These are phyloP conservation scores for Eira barbara DNA, from an alignment of 2,113 vertebrate genomes.

Conservation along the genomic window DNA sequence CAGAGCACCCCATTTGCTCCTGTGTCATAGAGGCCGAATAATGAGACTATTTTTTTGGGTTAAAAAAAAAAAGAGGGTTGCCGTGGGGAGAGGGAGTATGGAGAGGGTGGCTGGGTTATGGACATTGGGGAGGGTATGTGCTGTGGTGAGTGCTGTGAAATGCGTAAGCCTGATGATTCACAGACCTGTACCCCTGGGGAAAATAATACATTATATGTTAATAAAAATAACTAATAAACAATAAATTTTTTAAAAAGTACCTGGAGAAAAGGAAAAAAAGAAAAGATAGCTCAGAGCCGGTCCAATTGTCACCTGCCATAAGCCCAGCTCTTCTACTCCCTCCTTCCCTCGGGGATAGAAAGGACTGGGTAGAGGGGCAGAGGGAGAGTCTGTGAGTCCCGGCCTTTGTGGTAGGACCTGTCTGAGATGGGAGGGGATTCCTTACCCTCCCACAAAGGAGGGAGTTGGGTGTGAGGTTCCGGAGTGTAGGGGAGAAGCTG, in stretches of 20 bases:
- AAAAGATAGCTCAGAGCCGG: background rate
- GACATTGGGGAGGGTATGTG: too few species aligned
- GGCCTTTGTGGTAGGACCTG: background rate
- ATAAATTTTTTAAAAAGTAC: too few species aligned
- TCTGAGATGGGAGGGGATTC: background rate
- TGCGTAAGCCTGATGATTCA: too few species aligned
- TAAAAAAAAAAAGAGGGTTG: background rate
- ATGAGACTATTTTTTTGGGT: constrained; percentile 21
- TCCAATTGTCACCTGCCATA: background rate
- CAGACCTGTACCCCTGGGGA: too few species aligned
- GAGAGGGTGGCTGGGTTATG: too few species aligned
- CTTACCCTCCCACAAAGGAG: background rate
- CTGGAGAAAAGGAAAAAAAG: background rate
- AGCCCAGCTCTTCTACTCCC: background rate
- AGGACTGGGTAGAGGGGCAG: background rate
- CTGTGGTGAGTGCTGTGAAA: too few species aligned
- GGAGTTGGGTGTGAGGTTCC: background rate
- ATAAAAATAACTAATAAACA: too few species aligned
- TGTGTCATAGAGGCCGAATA: background rate
- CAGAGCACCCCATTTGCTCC: background rate
- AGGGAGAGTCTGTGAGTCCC: background rate
- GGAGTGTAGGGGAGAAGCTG: background rate
- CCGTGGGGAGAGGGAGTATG: too few species aligned
- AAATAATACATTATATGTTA: too few species aligned
- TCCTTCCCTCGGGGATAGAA: background rate